Evolutionary conservation across 1,140 invertebrate species (phyloP).

Genomic region (Pachyrhynchus sulphureomaculatus): DNA sequence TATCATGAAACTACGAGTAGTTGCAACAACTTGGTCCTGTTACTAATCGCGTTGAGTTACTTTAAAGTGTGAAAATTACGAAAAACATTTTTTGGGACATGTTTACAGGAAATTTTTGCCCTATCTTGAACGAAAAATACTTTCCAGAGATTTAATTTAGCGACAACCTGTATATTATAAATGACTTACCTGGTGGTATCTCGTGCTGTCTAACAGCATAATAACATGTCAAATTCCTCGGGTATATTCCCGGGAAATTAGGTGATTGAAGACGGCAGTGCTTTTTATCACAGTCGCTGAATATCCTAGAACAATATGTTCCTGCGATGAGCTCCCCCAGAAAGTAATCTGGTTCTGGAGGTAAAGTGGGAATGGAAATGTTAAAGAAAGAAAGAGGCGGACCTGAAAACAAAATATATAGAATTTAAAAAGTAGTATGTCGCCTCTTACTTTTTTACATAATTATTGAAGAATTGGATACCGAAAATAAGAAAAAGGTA

Average conservation of each 20-base stretch:
- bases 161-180: not conserved
- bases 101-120: too few relatives aligned
- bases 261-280: conserved; percentile 85
- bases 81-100: too few relatives aligned
- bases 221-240: conserved; percentile 85
- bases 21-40: too few relatives aligned
- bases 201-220: conserved; percentile 78
- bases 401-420: too few relatives aligned
- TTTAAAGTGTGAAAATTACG: too few relatives aligned
- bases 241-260: conserved; percentile 89
- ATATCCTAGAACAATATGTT: conserved; percentile 86
- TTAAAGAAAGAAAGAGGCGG: conserved; percentile 27
- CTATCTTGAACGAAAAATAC: too few relatives aligned
- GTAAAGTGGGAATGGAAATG: conserved; percentile 43
- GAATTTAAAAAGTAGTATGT: not conserved
- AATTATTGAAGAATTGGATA: not conserved
- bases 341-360: conserved; percentile 61
- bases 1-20: too few relatives aligned
- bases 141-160: too few relatives aligned
- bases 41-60: too few relatives aligned
- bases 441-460: not conserved
- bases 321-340: conserved; percentile 83
- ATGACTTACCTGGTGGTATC: conserved; percentile 63
- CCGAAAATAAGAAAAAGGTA: not conserved
- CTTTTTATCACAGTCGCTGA: conserved; percentile 85